A percentile compares a stretch with the other conserved stretches of the same genome.
Evolutionary conservation across 2,797 vertebrate genomes (phyloP).

Genomic region (Eurystomus glaucurus): DNA sequence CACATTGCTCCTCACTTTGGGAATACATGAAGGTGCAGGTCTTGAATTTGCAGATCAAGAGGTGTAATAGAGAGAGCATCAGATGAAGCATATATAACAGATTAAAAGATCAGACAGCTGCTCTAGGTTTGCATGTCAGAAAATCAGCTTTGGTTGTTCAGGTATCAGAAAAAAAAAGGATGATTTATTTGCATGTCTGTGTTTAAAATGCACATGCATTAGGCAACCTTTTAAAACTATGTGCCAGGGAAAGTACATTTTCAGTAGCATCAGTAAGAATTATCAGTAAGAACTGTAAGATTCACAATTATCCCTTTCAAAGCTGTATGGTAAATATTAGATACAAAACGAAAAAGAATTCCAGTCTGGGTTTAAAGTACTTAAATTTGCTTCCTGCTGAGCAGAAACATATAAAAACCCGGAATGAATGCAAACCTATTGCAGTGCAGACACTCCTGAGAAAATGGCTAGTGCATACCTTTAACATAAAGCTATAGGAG

Average conservation of each 20-base stretch:
- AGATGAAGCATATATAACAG: not conserved
- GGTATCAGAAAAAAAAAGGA: not conserved
- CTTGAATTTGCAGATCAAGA: not conserved
- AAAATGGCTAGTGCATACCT: not conserved
- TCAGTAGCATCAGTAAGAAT: not conserved
- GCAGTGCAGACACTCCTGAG: rapidly evolving
- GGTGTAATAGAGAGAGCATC: not conserved
- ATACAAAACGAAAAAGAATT: not conserved
- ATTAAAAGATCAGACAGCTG: conserved; percentile 66
- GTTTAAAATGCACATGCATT: not conserved
- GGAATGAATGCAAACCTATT: not conserved
- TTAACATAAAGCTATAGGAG: not conserved
- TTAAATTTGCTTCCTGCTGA: not conserved
- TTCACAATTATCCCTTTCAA: not conserved
- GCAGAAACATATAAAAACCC: not conserved
- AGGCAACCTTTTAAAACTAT: not conserved
- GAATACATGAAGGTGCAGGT: not conserved
- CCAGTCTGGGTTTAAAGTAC: not conserved
- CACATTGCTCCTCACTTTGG: not conserved
- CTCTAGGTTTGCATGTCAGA: conserved; percentile 50
- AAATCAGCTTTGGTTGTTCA: conserved; percentile 59
- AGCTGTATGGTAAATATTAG: not conserved
- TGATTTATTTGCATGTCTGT: not conserved
- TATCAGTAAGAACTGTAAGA: not conserved
- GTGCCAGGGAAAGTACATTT: not conserved